Evolutionary conservation across 2,797 vertebrate species (phyloP).

Genomic region (Anas bahamensis): DNA sequence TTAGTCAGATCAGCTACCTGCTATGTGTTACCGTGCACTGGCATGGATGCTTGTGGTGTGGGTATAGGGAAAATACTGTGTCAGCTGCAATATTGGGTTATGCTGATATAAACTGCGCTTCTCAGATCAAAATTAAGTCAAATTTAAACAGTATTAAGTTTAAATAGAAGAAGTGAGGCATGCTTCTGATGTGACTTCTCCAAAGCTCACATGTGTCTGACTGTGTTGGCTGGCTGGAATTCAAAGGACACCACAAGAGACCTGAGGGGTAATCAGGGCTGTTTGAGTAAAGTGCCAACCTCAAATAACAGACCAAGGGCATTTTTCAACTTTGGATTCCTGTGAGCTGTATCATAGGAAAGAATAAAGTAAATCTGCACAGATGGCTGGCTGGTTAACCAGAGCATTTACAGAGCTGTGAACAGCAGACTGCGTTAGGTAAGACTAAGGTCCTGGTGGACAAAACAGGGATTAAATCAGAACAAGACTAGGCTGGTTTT

Average conservation of each 20-base stretch:
- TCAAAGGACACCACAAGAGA: constrained; percentile 45
- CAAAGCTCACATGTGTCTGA: constrained; percentile 49
- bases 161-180: constrained; percentile 33
- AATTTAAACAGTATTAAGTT: constrained; percentile 8
- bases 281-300: constrained; percentile 12
- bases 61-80: background rate
- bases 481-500: background rate
- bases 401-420: background rate
- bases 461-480: background rate
- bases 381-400: constrained; percentile 34
- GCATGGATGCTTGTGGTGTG: background rate
- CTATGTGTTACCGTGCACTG: background rate
- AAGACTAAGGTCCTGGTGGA: background rate
- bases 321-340: background rate
- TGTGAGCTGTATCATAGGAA: constrained; percentile 28
- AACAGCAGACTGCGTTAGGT: background rate
- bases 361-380: constrained; percentile 26
- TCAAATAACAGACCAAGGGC: background rate
- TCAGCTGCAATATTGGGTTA: constrained; percentile 26
- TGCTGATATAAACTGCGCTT: constrained; percentile 17
- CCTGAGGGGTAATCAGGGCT: background rate
- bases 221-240: constrained; percentile 27
- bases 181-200: constrained; percentile 32
- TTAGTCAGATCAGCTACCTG: background rate
- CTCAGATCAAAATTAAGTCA: constrained; percentile 37